These are phyloP conservation scores for Hyles euphorbiae DNA, from an alignment of 1,140 invertebrate genomes.

Conservation along the genomic window DNA sequence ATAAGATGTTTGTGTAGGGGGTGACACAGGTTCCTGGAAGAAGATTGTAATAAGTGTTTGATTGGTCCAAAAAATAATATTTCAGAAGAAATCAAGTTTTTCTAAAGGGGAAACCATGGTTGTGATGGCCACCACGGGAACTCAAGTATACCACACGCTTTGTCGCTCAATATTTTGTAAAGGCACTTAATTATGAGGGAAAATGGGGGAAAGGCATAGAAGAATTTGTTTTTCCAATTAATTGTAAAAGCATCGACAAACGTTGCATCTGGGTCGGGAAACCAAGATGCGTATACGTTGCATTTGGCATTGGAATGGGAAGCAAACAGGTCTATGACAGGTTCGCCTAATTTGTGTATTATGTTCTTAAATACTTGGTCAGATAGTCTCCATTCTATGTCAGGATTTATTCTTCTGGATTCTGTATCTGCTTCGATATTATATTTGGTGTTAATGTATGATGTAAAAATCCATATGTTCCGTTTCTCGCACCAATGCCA, in stretches of 20 bases:
- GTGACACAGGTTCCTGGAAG: constrained; percentile 18
- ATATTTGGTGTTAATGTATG: constrained; percentile 49
- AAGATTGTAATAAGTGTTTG: constrained; percentile 11
- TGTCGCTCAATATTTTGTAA: constrained; percentile 13
- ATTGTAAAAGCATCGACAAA: constrained; percentile 27
- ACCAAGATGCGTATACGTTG: background rate
- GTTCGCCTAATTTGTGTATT: too few species aligned
- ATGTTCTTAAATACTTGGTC: too few species aligned
- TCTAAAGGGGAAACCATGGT: constrained; percentile 34
- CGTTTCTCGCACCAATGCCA: constrained; percentile 54
- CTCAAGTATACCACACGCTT: constrained; percentile 15
- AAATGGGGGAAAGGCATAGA: constrained; percentile 32
- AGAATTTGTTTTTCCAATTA: constrained; percentile 16
- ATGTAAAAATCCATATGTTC: constrained; percentile 41
- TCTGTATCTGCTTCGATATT: constrained; percentile 30
- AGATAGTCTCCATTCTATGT: constrained; percentile 13
- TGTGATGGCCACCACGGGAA: constrained; percentile 17
- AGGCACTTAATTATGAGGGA: constrained; percentile 23
- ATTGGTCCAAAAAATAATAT: constrained; percentile 23
- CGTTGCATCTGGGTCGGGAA: constrained; percentile 22
- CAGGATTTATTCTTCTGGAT: constrained; percentile 26
- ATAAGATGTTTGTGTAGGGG: constrained; percentile 21
- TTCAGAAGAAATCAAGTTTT: constrained; percentile 20
- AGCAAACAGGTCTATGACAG: constrained; percentile 29
- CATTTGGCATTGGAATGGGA: constrained; percentile 26